Evolutionary conservation across 2,888 invertebrate genomes (phyloP).

Genomic region (Lochmaea crataegi): DNA sequence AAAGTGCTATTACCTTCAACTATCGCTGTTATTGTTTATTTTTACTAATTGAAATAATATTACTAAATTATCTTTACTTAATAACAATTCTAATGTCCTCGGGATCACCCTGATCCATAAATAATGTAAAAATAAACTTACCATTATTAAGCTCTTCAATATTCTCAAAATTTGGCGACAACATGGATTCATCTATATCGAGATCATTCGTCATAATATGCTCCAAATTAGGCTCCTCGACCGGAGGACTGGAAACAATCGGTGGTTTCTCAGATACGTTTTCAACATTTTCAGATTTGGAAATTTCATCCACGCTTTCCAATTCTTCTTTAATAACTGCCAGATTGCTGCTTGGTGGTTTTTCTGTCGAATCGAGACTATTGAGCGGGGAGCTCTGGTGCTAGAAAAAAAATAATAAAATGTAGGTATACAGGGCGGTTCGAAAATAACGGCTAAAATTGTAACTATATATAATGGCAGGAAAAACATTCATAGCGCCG

Average conservation of each 20-base stretch:
- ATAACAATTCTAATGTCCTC: too few relatives aligned
- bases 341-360: constrained; percentile 42
- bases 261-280: constrained; percentile 12
- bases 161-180: constrained; percentile 57
- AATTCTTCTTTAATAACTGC: constrained; percentile 44
- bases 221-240: constrained; percentile 57
- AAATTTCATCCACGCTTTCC: constrained; percentile 28
- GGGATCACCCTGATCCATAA: too few relatives aligned
- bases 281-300: constrained; percentile 22
- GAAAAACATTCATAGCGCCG: too few relatives aligned
- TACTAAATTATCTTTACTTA: too few relatives aligned
- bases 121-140: constrained; percentile 3
- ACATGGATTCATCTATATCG: constrained; percentile 45
- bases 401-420: not conserved
- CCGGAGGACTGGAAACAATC: not conserved
- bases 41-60: too few relatives aligned
- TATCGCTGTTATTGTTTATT: too few relatives aligned
- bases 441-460: too few relatives aligned
- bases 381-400: constrained; percentile 26
- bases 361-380: constrained; percentile 11
- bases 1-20: too few relatives aligned
- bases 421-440: too few relatives aligned
- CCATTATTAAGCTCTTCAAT: constrained; percentile 36
- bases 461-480: too few relatives aligned
- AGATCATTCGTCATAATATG: constrained; percentile 28